Conservation (phyloP, 2,888 invertebrate species). For the Amorpha juglandis region DNA sequence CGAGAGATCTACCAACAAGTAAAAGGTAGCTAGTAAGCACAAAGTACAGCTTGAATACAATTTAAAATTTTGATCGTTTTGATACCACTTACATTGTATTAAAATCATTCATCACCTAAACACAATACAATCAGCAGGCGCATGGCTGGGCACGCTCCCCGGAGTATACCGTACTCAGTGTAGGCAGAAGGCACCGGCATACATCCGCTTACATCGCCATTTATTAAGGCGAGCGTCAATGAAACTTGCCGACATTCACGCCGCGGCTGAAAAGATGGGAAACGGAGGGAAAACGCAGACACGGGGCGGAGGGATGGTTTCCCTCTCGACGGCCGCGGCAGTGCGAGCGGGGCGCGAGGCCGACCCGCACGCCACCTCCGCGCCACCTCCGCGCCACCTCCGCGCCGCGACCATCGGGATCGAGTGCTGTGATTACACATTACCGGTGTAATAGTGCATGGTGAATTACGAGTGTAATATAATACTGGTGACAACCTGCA, state of each 20-base stretch:
- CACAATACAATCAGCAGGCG: not conserved
- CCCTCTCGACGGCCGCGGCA: constrained; percentile 75
- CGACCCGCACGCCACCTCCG: constrained; percentile 39
- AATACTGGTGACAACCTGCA: not conserved
- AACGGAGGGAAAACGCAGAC: constrained; percentile 43
- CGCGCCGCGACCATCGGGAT: constrained; percentile 21
- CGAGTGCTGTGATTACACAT: constrained; percentile 15
- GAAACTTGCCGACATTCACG: constrained; percentile 72
- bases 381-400: no score
- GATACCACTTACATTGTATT: not conserved
- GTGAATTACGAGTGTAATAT: not conserved
- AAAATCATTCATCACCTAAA: not conserved
- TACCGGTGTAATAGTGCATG: constrained; percentile 10
- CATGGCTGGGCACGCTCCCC: not conserved
- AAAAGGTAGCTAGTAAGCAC: no score
- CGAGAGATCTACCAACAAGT: no score
- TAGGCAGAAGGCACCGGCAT: constrained; percentile 37
- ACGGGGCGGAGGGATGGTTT: constrained; percentile 70
- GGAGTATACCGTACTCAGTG: not conserved
- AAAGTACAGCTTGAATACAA: not conserved
- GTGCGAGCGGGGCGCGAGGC: constrained; percentile 59
- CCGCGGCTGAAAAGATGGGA: constrained; percentile 55
- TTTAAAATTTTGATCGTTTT: not conserved
- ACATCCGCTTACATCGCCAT: constrained; percentile 47
- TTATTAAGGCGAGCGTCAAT: constrained; percentile 66